Conservation (phyloP, 2,797 vertebrate genomes). For the Acomys russatus region DNA sequence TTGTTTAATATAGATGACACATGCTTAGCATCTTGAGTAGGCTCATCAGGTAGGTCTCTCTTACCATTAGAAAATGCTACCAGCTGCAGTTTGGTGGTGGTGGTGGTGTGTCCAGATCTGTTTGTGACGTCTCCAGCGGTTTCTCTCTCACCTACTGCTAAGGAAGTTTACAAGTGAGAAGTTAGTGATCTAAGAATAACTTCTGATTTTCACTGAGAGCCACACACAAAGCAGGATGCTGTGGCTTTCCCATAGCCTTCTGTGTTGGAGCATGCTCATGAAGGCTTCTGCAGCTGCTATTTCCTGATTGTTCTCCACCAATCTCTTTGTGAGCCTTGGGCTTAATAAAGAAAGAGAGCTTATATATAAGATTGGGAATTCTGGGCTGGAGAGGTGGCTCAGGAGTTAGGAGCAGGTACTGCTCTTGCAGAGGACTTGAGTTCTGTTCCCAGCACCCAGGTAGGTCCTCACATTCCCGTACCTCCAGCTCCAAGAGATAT, state of each 20-base stretch:
- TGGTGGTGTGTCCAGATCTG: background rate
- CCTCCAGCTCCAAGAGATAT: background rate
- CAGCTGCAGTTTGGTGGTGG: background rate
- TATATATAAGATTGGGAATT: background rate
- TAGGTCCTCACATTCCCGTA: background rate
- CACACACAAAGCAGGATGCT: background rate
- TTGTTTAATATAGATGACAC: constrained; percentile 24
- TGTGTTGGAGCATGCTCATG: background rate
- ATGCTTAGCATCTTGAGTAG: background rate
- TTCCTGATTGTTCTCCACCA: constrained; percentile 43
- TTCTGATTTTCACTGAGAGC: constrained; percentile 51
- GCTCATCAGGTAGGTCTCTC: constrained; percentile 12
- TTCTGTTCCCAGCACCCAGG: background rate
- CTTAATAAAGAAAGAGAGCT: background rate
- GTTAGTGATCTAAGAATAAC: background rate
- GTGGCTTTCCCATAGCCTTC: constrained; percentile 50
- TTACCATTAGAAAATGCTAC: background rate
- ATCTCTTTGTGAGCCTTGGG: background rate
- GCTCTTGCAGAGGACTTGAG: background rate
- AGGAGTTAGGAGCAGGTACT: background rate
- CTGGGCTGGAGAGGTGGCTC: background rate
- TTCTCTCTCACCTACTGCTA: constrained; percentile 31
- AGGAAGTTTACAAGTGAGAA: constrained; percentile 61
- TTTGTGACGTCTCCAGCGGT: constrained; percentile 35
- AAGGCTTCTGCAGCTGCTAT: constrained; percentile 35